Percentiles rank a stretch among this genome's conserved stretches.
Evolutionary conservation across 2,797 vertebrate genomes (phyloP).

Genomic region (Anguilla obscura): DNA sequence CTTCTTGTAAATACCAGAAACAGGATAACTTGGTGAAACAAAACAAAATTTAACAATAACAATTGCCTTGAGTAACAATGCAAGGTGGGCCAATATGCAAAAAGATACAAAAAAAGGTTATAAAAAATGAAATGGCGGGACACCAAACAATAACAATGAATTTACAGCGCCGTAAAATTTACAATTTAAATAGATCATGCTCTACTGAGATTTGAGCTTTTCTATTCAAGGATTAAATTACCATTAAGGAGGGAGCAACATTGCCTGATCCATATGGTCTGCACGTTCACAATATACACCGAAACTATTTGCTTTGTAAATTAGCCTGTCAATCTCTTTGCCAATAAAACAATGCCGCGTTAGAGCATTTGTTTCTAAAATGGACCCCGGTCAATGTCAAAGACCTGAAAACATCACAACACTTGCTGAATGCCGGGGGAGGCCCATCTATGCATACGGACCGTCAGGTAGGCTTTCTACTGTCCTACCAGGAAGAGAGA

Average conservation of each 20-base stretch:
- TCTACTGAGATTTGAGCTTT: not conserved
- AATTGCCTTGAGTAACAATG: not conserved
- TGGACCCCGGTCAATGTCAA: slow-evolving; percentile 21
- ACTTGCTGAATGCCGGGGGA: slow-evolving; percentile 29
- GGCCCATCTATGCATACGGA: not conserved
- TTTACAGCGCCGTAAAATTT: not conserved
- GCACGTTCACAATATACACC: not conserved
- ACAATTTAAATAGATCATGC: slow-evolving; percentile 5
- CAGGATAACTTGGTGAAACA: too few species aligned
- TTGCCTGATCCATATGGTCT: slow-evolving; percentile 31
- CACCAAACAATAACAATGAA: not conserved
- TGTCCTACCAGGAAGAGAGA: slow-evolving; percentile 29
- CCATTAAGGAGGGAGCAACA: not conserved
- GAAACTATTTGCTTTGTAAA: slow-evolving; percentile 40
- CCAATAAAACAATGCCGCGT: not conserved
- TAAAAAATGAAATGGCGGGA: not conserved
- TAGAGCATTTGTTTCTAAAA: not conserved
- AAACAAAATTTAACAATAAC: not conserved
- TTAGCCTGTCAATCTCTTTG: not conserved
- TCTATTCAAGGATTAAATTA: not conserved
- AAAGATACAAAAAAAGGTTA: not conserved
- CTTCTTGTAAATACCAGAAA: not conserved
- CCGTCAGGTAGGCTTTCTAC: slow-evolving; percentile 20
- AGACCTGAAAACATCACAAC: slow-evolving; percentile 28
- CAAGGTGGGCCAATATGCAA: not conserved